These are phyloP conservation scores for Merluccius polli DNA, from an alignment of 2,797 vertebrate species.

Conservation along the genomic window DNA sequence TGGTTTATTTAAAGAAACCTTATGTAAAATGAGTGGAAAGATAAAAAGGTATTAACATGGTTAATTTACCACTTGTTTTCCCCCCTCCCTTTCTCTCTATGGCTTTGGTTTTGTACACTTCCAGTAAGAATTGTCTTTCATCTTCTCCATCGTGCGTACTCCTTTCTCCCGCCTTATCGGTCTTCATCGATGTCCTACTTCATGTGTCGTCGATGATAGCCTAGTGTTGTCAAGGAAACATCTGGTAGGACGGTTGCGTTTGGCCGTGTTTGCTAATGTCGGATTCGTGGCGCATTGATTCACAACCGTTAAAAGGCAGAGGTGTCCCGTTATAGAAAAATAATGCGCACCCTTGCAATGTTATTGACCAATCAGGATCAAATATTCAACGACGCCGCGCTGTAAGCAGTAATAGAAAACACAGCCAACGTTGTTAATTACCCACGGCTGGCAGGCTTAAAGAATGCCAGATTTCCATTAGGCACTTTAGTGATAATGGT, in stretches of 20 bases:
- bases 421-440: not conserved
- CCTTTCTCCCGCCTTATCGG: not conserved
- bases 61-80: slow-evolving; percentile 28
- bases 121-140: not conserved
- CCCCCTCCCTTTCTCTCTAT: not conserved
- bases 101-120: slow-evolving; percentile 1
- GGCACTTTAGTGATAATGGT: not conserved
- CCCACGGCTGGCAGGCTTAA: not conserved
- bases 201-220: too few species aligned
- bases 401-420: not conserved
- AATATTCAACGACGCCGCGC: not conserved
- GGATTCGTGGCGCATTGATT: not conserved
- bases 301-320: not conserved
- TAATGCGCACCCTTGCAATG: not conserved
- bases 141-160: not conserved
- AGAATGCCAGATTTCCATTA: not conserved
- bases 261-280: not conserved
- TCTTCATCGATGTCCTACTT: not conserved
- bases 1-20: not conserved
- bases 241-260: too few species aligned
- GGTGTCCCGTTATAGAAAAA: too few species aligned
- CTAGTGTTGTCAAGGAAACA: not conserved
- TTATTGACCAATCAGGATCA: not conserved
- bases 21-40: slow-evolving; percentile 7
- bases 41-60: slow-evolving; percentile 26